Percentiles rank a stretch among this genome's conserved stretches.
These are phyloP conservation scores for Endotricha flammealis DNA, from an alignment of 2,888 invertebrate species.

Conservation along the genomic window DNA sequence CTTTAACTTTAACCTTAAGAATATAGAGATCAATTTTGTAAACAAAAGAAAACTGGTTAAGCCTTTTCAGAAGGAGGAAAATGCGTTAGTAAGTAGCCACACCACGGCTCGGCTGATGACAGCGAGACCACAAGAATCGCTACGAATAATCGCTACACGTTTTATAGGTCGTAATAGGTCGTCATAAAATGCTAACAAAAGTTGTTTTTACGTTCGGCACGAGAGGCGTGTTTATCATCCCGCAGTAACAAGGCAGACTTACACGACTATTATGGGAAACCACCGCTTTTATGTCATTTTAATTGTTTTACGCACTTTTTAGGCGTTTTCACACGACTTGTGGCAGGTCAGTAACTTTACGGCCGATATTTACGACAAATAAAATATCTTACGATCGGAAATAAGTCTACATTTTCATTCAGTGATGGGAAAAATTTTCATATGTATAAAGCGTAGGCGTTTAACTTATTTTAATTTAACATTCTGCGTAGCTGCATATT, in stretches of 20 bases:
- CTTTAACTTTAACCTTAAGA: conserved; percentile 30
- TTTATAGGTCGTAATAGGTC: conserved; percentile 77
- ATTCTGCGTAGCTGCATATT: conserved; percentile 34
- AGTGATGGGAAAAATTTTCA: background rate
- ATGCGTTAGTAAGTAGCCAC: conserved; percentile 34
- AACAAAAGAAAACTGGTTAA: conserved; percentile 25
- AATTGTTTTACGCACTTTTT: conserved; percentile 56
- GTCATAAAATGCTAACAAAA: conserved; percentile 77
- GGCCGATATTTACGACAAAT: conserved; percentile 16
- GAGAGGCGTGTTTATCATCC: conserved; percentile 70
- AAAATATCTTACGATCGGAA: conserved; percentile 7
- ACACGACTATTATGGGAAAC: conserved; percentile 63
- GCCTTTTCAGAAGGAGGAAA: conserved; percentile 26
- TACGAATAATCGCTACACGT: conserved; percentile 73
- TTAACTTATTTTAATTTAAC: conserved; percentile 34
- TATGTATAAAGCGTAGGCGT: background rate
- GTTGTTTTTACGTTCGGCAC: conserved; percentile 73
- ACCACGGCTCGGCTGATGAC: conserved; percentile 56
- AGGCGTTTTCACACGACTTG: conserved; percentile 36
- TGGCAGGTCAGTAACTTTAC: conserved; percentile 35
- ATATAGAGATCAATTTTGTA: conserved; percentile 41
- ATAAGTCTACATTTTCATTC: conserved; percentile 6
- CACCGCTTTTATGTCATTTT: conserved; percentile 57
- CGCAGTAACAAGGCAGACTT: conserved; percentile 57
- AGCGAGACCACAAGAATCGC: conserved; percentile 69